These are phyloP conservation scores for Bradynema listronoti DNA, from an alignment of 1,140 invertebrate genomes.

Conservation along the genomic window DNA sequence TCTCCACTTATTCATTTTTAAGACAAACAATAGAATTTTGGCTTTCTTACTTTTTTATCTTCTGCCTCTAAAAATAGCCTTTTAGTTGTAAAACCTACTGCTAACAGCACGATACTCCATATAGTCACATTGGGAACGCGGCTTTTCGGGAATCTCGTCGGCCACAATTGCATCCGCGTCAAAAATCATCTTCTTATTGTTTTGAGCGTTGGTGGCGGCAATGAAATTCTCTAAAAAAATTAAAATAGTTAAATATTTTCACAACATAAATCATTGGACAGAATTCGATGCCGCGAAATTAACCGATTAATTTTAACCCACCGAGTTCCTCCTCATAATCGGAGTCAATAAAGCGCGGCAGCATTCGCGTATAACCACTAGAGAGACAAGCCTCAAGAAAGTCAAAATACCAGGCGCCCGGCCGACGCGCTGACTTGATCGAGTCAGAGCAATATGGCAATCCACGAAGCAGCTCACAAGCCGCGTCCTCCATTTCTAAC, in stretches of 20 bases:
- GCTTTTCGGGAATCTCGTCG: slow-evolving; percentile 13
- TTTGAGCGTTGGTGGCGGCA: slow-evolving; percentile 9
- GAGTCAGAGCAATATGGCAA: slow-evolving; percentile 19
- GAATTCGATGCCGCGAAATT: too few species aligned
- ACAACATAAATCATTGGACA: too few species aligned
- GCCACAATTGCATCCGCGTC: slow-evolving; percentile 10
- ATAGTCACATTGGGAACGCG: slow-evolving; percentile 23
- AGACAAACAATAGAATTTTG: too few species aligned
- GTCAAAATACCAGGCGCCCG: slow-evolving; percentile 22
- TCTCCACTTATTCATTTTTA: too few species aligned
- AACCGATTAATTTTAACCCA: neutral
- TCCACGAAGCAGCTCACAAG: slow-evolving; percentile 19
- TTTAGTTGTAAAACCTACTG: neutral
- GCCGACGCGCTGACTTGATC: neutral
- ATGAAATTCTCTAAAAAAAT: too few species aligned
- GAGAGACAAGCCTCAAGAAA: slow-evolving; percentile 26
- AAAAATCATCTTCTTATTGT: neutral
- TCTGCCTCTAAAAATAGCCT: too few species aligned
- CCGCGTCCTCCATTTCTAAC: slow-evolving; percentile 18
- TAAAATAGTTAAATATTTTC: too few species aligned
- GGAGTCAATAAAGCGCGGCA: slow-evolving; percentile 20
- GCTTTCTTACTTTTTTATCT: too few species aligned
- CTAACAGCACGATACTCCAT: slow-evolving; percentile 1
- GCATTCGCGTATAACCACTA: slow-evolving; percentile 6
- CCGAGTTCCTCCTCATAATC: slow-evolving; percentile 13